Base-by-base conservation (phyloP, 2,797 vertebrate species). In the Enteromius radiatus region DNA sequence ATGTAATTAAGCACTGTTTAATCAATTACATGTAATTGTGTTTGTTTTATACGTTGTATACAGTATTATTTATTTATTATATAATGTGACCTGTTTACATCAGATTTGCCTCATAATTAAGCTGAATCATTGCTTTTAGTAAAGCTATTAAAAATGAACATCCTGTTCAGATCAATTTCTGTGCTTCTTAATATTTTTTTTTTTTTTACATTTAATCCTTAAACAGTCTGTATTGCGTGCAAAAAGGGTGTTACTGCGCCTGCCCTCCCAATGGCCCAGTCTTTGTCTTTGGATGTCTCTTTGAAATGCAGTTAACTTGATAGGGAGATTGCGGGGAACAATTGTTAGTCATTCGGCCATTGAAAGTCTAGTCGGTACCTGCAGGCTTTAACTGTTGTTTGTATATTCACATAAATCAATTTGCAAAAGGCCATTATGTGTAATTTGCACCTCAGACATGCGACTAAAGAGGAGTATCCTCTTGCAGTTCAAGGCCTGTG, bases 351-450 rank as follows among this genome's bases (percentile, higher is more conserved):
- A 74, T 76, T 45, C 76, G 76, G 43, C 23, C 76, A 36, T 76
- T 76, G 52, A 82, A 63, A 31, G 56, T 41, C n/a, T 81, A 65
- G 69, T 86, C 33, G 68, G 43, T 61, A 47, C 81, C 59, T 67
- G 33, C 31, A 21, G 75, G 79, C 65, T 87, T 43, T 26, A 45
- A 47, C 54, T 36, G 38, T 23, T 59, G 86, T 84, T 76, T 91
- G 71, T 90, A 86, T 92, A 91, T 91, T 92, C 87, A 84, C 82
- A 83, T 70, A 56, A 87, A 88, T 85, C 85, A 52, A 67, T 78
- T 86, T 78, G 41, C 80, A 70, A 80, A 84, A 80, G 76, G 38
- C 63, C 77, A 76, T 88, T 71, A 84, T 76, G 75, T 80, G 59
- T 75, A 68, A 83, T 86, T 87, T 85, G 77, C 49, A 63, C 76